Conservation (phyloP, 2,797 vertebrate species). For the Coilia nasus region DNA sequence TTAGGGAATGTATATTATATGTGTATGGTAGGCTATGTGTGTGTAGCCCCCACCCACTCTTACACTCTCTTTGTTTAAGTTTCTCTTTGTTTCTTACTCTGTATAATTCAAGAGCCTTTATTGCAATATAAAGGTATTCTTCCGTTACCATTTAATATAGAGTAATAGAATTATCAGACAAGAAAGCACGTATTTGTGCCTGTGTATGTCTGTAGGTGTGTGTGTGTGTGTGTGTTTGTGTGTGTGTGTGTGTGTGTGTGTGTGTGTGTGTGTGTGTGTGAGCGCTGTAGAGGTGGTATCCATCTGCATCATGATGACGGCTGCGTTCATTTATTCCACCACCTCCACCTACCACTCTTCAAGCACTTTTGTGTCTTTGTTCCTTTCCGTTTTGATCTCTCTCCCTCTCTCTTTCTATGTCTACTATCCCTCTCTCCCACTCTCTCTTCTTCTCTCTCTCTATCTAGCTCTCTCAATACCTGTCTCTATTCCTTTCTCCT, state of each 20-base stretch:
- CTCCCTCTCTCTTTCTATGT: background rate
- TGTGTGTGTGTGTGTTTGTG: background rate
- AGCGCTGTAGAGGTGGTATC: background rate
- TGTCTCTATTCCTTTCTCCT: no score
- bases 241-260: background rate
- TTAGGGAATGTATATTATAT: no score
- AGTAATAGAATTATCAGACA: background rate
- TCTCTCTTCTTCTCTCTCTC: constrained; percentile 28
- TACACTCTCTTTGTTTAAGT: background rate
- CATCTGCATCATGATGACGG: constrained; percentile 59
- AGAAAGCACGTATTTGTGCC: constrained; percentile 7
- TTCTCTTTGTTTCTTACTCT: background rate
- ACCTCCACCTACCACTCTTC: constrained; percentile 62
- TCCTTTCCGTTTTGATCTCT: constrained; percentile 10
- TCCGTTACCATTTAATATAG: background rate
- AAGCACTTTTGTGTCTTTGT: constrained; percentile 5
- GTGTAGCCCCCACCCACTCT: no score
- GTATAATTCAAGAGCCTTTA: background rate
- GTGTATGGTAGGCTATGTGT: no score
- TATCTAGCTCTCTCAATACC: no score
- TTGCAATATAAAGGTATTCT: background rate
- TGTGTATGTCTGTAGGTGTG: background rate
- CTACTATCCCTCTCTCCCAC: background rate
- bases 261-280: background rate
- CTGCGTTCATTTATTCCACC: constrained; percentile 56